These are phyloP conservation scores for Achroia grisella DNA, from an alignment of 1,140 invertebrate genomes.

Conservation along the genomic window DNA sequence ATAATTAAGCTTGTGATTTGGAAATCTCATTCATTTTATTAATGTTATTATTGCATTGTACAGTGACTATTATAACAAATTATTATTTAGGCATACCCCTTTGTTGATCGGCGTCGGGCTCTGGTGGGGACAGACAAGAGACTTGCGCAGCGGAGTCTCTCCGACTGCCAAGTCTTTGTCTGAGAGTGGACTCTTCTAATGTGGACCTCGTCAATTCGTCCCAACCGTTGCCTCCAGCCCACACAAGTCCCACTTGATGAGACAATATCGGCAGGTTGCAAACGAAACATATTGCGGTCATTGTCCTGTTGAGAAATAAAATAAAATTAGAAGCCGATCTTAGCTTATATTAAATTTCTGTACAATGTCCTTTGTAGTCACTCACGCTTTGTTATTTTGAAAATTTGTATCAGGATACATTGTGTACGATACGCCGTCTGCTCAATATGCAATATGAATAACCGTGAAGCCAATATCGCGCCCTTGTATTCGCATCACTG, in stretches of 20 bases:
- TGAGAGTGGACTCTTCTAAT: slow-evolving; percentile 87
- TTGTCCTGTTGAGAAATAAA: slow-evolving; percentile 80
- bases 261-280: slow-evolving; percentile 95
- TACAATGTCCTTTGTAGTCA: slow-evolving; percentile 5
- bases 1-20: no score
- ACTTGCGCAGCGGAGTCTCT: slow-evolving; percentile 92
- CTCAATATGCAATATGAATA: slow-evolving; percentile 29
- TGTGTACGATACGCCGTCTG: slow-evolving; percentile 25
- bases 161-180: slow-evolving; percentile 85
- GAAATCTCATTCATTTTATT: no score
- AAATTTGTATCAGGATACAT: slow-evolving; percentile 52
- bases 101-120: slow-evolving; percentile 77
- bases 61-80: no score
- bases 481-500: slow-evolving; percentile 60
- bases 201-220: slow-evolving; percentile 91
- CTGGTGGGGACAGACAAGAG: slow-evolving; percentile 86
- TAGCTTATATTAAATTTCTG: no score
- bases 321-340: neutral
- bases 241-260: slow-evolving; percentile 93
- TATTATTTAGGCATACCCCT: slow-evolving; percentile 29
- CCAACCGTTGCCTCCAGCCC: slow-evolving; percentile 94
- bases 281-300: slow-evolving; percentile 95
- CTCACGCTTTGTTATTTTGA: slow-evolving; percentile 63
- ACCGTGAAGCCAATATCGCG: slow-evolving; percentile 49
- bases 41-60: no score